phyloP scores from a whole-genome alignment of 2,113 vertebrate genomes.

The Oenanthe oenanthe region DNA sequence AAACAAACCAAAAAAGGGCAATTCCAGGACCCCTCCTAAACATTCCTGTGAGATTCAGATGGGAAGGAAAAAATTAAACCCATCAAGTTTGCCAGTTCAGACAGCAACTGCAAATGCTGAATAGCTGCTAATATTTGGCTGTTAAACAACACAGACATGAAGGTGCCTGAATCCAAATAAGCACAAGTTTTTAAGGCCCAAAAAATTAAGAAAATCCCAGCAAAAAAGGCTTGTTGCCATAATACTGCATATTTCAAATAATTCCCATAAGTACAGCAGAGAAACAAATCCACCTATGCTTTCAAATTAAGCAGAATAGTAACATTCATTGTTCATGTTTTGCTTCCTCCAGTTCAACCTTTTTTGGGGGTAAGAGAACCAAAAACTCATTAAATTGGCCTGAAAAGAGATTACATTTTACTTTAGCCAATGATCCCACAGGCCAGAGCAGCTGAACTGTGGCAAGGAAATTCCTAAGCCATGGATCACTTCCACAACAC shows the following conservation, averaged over 20 bases:
- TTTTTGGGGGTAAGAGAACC: not conserved
- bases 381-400: not conserved
- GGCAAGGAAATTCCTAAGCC: constrained; percentile 39
- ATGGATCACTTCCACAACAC: constrained; percentile 20
- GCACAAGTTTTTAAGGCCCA: not conserved
- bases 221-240: not conserved
- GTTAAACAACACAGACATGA: not conserved
- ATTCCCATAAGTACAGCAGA: not conserved
- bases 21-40: not conserved
- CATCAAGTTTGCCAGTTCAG: not conserved
- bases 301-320: not conserved
- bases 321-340: not conserved
- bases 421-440: not conserved
- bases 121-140: not conserved
- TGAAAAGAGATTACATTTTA: not conserved
- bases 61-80: not conserved
- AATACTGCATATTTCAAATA: not conserved
- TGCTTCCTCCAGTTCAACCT: not conserved
- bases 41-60: not conserved
- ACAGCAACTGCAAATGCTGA: not conserved
- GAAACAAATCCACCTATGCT: not conserved
- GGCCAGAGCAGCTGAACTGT: not conserved
- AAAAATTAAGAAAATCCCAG: not conserved
- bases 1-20: not conserved
- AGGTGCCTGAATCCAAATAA: not conserved